phyloP scores from a whole-genome alignment of 2,888 invertebrate genomes.

The Diarsia mendica region DNA sequence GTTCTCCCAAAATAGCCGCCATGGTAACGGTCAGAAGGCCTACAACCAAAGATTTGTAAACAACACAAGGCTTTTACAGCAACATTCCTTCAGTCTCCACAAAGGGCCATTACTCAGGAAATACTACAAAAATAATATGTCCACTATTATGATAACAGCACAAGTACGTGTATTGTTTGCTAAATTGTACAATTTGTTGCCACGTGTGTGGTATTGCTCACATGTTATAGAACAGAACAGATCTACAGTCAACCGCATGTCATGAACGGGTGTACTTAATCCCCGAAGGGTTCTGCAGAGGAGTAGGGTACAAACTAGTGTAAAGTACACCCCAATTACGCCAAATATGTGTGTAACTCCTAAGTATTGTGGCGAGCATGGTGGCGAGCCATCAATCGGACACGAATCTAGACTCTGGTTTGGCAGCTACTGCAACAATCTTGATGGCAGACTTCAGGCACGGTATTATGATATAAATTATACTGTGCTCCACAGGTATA shows the following conservation, averaged over 20 bases:
- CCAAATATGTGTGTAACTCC: neutral
- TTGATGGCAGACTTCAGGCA: neutral
- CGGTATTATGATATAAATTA: too few species aligned
- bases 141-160: conserved; percentile 43
- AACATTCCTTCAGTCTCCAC: neutral
- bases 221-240: too few species aligned
- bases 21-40: neutral
- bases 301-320: neutral
- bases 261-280: too few species aligned
- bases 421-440: neutral
- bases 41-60: neutral
- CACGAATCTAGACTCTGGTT: neutral
- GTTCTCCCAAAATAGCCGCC: neutral
- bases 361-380: too few species aligned
- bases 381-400: neutral
- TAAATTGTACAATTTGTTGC: conserved; percentile 44
- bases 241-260: neutral
- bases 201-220: conserved; percentile 38
- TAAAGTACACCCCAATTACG: neutral
- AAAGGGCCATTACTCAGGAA: neutral
- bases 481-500: too few species aligned
- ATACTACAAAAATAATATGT: conserved; percentile 34
- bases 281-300: neutral
- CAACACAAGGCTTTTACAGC: neutral
- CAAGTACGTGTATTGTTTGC: conserved; percentile 30